Conservation (phyloP, 2,113 vertebrate species). For the Pundamilia nyererei region DNA sequence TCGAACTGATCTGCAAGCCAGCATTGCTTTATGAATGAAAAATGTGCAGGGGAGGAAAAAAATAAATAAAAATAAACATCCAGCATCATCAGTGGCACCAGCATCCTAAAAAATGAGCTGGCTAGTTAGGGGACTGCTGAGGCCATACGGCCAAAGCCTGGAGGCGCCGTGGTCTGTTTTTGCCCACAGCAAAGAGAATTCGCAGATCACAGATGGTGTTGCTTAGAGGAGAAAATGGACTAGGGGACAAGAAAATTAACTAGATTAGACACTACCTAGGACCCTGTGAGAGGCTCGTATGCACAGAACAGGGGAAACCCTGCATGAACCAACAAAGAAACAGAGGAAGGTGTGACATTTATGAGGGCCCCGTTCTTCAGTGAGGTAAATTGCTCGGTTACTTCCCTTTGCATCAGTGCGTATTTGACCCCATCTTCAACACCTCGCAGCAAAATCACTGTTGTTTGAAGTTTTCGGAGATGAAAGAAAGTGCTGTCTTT, state of each 20-base stretch:
- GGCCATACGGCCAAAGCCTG: not conserved
- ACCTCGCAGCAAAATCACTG: not conserved
- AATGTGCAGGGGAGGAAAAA: not conserved
- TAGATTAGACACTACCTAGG: not conserved
- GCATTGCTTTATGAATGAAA: slow-evolving; percentile 22
- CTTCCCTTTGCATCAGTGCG: not conserved
- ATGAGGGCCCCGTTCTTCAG: not conserved
- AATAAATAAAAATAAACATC: not conserved
- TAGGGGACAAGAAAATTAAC: not conserved
- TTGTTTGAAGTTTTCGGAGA: not conserved
- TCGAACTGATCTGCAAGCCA: slow-evolving; percentile 15
- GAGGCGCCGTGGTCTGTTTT: not conserved
- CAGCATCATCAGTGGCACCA: not conserved
- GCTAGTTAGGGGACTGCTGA: not conserved
- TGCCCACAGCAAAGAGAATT: not conserved
- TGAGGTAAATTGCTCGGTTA: not conserved
- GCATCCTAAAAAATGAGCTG: not conserved
- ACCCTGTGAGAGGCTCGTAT: not conserved
- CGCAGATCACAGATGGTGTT: slow-evolving; percentile 13
- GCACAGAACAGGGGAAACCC: not conserved
- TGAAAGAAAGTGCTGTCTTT: not conserved
- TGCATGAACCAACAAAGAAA: not conserved
- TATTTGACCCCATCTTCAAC: not conserved
- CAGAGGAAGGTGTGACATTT: not conserved
- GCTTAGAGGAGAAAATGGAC: not conserved